Evolutionary conservation across 2,113 vertebrate species (phyloP).

Genomic region (Bothrops jararaca): DNA sequence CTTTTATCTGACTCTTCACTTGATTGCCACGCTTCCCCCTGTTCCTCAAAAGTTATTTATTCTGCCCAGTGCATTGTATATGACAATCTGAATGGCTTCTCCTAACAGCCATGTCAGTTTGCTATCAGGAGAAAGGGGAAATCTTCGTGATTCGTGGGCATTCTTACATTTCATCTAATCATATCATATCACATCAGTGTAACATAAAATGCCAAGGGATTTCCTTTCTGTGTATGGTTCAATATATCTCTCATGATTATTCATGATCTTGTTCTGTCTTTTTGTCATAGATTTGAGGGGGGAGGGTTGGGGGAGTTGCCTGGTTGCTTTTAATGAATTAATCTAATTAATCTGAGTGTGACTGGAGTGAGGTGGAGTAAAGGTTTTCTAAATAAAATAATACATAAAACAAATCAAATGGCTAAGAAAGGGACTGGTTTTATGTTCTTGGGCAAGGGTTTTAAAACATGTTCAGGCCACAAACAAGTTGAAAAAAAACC

Average conservation of each 20-base stretch:
- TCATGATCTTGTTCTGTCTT: too few relatives aligned
- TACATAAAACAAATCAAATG: neutral
- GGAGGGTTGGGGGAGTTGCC: neutral
- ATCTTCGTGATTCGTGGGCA: neutral
- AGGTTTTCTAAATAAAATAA: neutral
- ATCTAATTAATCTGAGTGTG: neutral
- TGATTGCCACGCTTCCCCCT: neutral
- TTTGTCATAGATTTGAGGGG: too few relatives aligned
- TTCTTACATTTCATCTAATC: neutral
- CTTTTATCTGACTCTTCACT: neutral
- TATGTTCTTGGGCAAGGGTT: neutral
- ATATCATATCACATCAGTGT: neutral
- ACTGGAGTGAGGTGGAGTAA: neutral
- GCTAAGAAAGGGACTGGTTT: neutral
- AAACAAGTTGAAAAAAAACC: neutral
- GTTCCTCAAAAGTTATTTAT: neutral
- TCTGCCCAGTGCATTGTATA: neutral
- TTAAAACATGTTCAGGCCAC: neutral
- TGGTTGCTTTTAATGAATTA: neutral
- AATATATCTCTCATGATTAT: too few relatives aligned
- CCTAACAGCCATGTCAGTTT: neutral
- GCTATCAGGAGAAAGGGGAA: neutral
- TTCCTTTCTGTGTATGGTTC: neutral
- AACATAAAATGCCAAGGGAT: neutral
- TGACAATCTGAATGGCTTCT: neutral